Percentiles rank a stretch among this genome's conserved stretches.
Conservation (phyloP, 2,113 vertebrate genomes). For the Myotis yumanensis region DNA sequence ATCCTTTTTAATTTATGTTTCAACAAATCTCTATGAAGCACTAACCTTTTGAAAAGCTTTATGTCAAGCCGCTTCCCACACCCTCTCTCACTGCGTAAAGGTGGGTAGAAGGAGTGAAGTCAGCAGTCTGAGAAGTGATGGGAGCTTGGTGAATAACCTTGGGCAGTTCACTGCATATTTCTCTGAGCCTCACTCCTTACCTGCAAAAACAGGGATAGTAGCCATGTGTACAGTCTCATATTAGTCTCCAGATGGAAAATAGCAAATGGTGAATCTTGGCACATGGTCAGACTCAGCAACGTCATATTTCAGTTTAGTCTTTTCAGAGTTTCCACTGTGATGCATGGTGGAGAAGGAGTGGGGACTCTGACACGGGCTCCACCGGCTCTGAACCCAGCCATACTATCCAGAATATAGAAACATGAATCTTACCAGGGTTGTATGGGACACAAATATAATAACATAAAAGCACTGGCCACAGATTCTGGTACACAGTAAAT, state of each 20-base stretch:
- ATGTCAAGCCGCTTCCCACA: accelerated
- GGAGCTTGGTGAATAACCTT: accelerated
- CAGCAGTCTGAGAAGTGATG: too few species aligned
- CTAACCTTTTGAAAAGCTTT: neutral
- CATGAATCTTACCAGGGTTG: accelerated
- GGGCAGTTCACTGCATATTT: too few species aligned
- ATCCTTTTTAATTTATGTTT: neutral
- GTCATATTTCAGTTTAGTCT: accelerated
- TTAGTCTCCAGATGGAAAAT: accelerated
- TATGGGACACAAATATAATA: accelerated
- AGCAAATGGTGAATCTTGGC: accelerated
- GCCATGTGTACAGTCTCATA: accelerated
- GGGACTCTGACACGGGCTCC: neutral
- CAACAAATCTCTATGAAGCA: neutral
- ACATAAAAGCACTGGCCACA: accelerated
- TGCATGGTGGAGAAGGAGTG: accelerated
- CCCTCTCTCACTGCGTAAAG: accelerated
- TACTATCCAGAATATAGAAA: accelerated
- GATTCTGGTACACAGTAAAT: neutral
- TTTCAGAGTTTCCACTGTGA: accelerated
- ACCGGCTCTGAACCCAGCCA: accelerated
- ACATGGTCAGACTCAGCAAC: accelerated
- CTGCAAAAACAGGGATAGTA: neutral
- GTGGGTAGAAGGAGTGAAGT: accelerated
- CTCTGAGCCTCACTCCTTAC: neutral